Base-by-base conservation (phyloP, 2,113 vertebrate species). In the Pipa parva region DNA sequence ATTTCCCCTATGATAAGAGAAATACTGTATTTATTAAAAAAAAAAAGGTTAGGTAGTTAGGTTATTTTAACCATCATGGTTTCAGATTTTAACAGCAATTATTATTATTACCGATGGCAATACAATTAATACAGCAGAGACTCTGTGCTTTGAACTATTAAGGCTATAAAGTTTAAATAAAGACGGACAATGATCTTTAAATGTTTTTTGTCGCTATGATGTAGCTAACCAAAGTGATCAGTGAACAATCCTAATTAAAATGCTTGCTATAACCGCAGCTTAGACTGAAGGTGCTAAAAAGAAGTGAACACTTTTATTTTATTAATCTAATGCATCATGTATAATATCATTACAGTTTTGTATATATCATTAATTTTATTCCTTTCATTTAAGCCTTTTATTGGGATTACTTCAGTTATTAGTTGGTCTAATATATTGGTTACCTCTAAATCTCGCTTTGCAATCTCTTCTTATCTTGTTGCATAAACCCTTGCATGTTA, bases 341-440 rank as follows among this genome's bases (percentile, higher is more conserved):
- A 95, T 99, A 92, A 93, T 94, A 96, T 97, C 91, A 93, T 96
- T 97, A 93, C 91, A 92, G 92, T 93, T 97, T 92, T 92, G 94
- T 95, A 93, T 97, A 95, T 97, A 93, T 96, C 94, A 96, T 97
- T 97, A 95, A 97, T 97, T 97, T 97, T 93, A 97, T 95, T 95
- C 91, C 91, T 90, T 96, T 97, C 92, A 96, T 91, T 97, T 95
- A 96, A 94, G 92, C 92, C 93, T 97, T 97, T 97, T 97, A 98
- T 97, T 97, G 92, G 94, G 95, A 97, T 98, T 97, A 97, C 96
- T 97, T 97, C 92, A 91, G 94, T 97, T 98, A 98, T 99, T 97
- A 98, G 95, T 93, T 90, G 91, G 88, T 95, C 92, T 97, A 97
- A 98, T 94, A 93, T 96, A 98, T 96, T 97, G 93, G 95, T 95